Conservation (phyloP, 2,888 invertebrate species). For the Silvanus unidentatus region DNA sequence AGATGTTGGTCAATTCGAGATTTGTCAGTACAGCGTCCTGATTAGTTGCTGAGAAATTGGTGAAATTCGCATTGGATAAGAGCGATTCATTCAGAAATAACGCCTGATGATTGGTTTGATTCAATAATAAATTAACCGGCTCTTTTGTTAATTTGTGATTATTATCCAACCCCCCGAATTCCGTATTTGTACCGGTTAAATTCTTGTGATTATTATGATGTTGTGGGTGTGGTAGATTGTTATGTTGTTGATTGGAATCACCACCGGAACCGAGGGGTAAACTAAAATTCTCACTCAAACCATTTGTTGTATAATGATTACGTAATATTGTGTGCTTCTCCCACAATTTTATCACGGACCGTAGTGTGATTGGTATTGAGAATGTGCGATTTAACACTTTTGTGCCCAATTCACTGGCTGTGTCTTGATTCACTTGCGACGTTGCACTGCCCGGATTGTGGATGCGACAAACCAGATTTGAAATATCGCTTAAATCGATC, state of each 20-base stretch:
- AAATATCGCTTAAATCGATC: constrained; percentile 75
- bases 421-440: constrained; percentile 40
- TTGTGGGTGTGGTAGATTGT: constrained; percentile 37
- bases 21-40: constrained; percentile 35
- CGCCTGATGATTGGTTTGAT: constrained; percentile 27
- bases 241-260: constrained; percentile 53
- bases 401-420: constrained; percentile 52
- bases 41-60: constrained; percentile 38
- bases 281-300: constrained; percentile 53
- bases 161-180: constrained; percentile 40
- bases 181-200: constrained; percentile 44
- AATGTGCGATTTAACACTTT: constrained; percentile 79
- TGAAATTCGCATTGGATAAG: constrained; percentile 41
- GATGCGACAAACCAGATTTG: constrained; percentile 71
- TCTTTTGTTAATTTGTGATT: constrained; percentile 4
- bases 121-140: constrained; percentile 19
- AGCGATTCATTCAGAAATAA: constrained; percentile 43
- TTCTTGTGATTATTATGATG: constrained; percentile 24
- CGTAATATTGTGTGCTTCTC: constrained; percentile 60
- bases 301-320: constrained; percentile 40
- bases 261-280: constrained; percentile 63
- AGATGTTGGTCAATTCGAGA: constrained; percentile 41
- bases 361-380: constrained; percentile 76
- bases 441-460: constrained; percentile 54
- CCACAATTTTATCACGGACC: constrained; percentile 82